Conservation (phyloP, 2,113 vertebrate species). For the mouse (Mus musculus) region GRCm39 chr16:60993001-60993500, state of each 20-base stretch:
- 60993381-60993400: not conserved
- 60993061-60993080: not conserved
- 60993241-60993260: not conserved
- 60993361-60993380: not conserved
- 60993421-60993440: not conserved
- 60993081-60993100: not conserved
- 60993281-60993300: not conserved
- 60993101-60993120: not conserved
- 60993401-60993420: no score
- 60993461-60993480: slow-evolving; percentile 88
- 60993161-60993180: not conserved
- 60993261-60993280: not conserved
- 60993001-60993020: not conserved
- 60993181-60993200: not conserved
- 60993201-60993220: not conserved
- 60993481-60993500: slow-evolving; percentile 87
- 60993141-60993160: not conserved
- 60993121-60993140: not conserved
- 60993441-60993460: slow-evolving; percentile 84
- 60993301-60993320: not conserved
- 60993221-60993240: not conserved
- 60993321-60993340: not conserved
- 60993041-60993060: not conserved
- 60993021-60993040: not conserved
- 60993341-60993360: not conserved